Conservation (phyloP, 2,113 vertebrate genomes). For the Ictalurus punctatus region DNA sequence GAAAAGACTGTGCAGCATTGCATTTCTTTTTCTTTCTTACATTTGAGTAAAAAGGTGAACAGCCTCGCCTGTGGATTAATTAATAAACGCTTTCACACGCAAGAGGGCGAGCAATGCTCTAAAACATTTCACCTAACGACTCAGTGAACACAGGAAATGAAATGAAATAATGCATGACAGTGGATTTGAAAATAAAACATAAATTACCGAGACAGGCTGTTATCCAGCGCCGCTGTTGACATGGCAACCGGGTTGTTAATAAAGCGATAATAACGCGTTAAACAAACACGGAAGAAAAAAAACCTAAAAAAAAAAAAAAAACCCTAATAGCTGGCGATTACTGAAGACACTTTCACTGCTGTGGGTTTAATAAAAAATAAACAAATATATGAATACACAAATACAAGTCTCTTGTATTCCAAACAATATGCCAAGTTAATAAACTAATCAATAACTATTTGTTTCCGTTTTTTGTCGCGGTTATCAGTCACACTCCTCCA, state of each 20-base stretch:
- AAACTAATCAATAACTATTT: not conserved
- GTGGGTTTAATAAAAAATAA: not conserved
- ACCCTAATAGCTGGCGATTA: not conserved
- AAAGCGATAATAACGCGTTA: not conserved
- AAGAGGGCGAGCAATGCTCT: no score
- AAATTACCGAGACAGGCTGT: conserved; percentile 23
- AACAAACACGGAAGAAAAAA: conserved; percentile 3
- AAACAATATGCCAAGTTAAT: not conserved
- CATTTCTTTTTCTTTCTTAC: not conserved
- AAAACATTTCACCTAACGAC: not conserved
- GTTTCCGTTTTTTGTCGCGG: not conserved
- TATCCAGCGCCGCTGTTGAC: conserved; percentile 20
- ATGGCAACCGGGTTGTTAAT: not conserved
- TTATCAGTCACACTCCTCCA: not conserved
- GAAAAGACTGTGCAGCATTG: not conserved
- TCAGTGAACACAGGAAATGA: not conserved
- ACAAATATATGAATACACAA: not conserved
- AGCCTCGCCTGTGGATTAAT: not conserved
- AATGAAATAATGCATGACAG: not conserved
- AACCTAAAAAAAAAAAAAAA: not conserved
- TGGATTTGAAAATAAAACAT: not conserved
- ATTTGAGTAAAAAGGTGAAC: not conserved
- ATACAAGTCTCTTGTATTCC: not conserved
- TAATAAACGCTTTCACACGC: not conserved
- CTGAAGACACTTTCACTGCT: not conserved